Evolutionary conservation across 2,888 invertebrate genomes (phyloP).

Genomic region (Drosophila formosana): DNA sequence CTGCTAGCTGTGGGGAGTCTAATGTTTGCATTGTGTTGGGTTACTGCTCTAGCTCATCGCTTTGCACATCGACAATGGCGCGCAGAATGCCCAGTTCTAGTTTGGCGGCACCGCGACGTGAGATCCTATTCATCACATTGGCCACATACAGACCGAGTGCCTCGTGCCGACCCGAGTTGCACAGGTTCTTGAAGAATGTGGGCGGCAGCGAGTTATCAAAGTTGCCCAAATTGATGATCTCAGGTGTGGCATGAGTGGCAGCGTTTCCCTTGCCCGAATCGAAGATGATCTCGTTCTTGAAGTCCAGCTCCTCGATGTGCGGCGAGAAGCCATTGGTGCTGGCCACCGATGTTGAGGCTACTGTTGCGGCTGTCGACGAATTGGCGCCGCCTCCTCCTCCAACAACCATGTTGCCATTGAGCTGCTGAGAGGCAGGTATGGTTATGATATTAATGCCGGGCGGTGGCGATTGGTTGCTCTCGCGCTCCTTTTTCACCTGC

Average conservation of each 20-base stretch:
- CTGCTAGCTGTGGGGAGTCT: slow-evolving; percentile 1
- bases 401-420: slow-evolving; percentile 57
- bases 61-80: slow-evolving; percentile 83
- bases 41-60: slow-evolving; percentile 82
- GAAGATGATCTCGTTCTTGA: slow-evolving; percentile 83
- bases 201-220: slow-evolving; percentile 83
- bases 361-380: slow-evolving; percentile 75
- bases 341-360: slow-evolving; percentile 75
- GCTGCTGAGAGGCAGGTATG: slow-evolving; percentile 75
- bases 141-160: slow-evolving; percentile 84
- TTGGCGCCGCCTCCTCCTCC: slow-evolving; percentile 51
- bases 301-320: slow-evolving; percentile 82
- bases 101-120: slow-evolving; percentile 78
- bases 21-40: slow-evolving; percentile 2
- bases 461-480: slow-evolving; percentile 64
- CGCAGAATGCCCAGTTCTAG: slow-evolving; percentile 83
- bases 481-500: slow-evolving; percentile 80
- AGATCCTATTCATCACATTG: slow-evolving; percentile 84
- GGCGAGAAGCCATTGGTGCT: slow-evolving; percentile 82
- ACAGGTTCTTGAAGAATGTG: slow-evolving; percentile 84
- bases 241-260: slow-evolving; percentile 45
- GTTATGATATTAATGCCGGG: slow-evolving; percentile 82
- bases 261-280: slow-evolving; percentile 62
- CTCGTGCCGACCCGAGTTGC: slow-evolving; percentile 83
- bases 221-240: slow-evolving; percentile 83